Conservation (phyloP, 2,888 invertebrate species). For the Pristionchus mayeri region DNA sequence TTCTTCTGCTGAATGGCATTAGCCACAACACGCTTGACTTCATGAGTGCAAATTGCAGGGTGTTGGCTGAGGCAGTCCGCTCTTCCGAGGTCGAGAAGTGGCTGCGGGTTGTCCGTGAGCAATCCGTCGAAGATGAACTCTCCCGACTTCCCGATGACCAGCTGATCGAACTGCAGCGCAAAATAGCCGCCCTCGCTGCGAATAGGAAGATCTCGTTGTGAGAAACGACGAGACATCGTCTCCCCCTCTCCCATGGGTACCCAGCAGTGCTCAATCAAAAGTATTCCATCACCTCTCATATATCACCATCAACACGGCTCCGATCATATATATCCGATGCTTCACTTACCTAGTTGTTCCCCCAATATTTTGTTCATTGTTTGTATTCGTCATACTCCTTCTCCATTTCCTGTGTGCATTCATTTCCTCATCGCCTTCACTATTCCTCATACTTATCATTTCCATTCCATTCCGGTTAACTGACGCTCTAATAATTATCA, state of each 20-base stretch:
- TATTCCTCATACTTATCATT: slow-evolving; percentile 26
- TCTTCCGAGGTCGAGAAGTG: slow-evolving; percentile 14
- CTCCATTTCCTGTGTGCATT: slow-evolving; percentile 25
- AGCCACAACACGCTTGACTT: no score
- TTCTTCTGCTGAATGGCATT: no score
- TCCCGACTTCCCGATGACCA: slow-evolving; percentile 3
- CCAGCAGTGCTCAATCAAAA: slow-evolving; percentile 15
- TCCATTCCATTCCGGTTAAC: slow-evolving; percentile 31
- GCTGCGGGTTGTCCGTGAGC: slow-evolving; percentile 31
- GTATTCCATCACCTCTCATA: slow-evolving; percentile 8
- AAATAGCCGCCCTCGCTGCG: neutral
- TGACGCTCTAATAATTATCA: slow-evolving; percentile 40
- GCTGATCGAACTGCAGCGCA: neutral
- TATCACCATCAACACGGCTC: neutral
- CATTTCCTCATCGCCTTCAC: neutral
- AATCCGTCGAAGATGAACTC: slow-evolving; percentile 42
- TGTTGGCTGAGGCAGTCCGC: slow-evolving; percentile 45
- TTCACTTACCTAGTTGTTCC: slow-evolving; percentile 8
- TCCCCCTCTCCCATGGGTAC: neutral
- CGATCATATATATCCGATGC: neutral
- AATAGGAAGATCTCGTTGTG: slow-evolving; percentile 31
- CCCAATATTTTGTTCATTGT: no score
- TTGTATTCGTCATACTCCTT: slow-evolving; percentile 25
- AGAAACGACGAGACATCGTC: neutral
- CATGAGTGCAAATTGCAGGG: slow-evolving; percentile 1